A percentile compares a stretch with the other conserved stretches of the same genome.
Evolutionary conservation across 53 echinoderm and acorn worm species (phyloP).

Genomic region (Crossaster papposus): DNA sequence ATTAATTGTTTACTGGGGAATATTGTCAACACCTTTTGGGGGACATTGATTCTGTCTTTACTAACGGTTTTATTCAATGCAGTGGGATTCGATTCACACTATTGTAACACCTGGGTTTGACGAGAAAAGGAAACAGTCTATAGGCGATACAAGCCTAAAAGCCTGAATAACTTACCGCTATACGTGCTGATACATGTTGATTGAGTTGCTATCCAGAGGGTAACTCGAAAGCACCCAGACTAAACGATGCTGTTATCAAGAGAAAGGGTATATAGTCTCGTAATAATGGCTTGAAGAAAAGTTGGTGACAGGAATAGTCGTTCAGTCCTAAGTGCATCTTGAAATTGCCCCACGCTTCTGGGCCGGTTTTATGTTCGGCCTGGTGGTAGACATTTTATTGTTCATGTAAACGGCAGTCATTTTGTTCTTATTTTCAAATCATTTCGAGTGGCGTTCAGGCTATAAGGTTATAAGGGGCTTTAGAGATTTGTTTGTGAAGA

Average conservation of each 20-base stretch:
- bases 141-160: background rate
- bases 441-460: too few species aligned
- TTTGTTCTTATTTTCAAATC: background rate
- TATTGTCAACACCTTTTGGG: too few species aligned
- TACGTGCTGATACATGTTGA: background rate
- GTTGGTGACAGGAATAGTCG: background rate
- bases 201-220: background rate
- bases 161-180: conserved; percentile 2
- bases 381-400: background rate
- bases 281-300: background rate
- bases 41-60: background rate
- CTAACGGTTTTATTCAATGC: background rate
- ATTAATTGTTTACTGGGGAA: too few species aligned
- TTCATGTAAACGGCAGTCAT: background rate
- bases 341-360: background rate
- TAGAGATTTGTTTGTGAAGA: too few species aligned
- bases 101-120: background rate
- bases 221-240: background rate
- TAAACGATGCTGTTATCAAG: background rate
- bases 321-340: background rate
- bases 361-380: background rate
- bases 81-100: background rate
- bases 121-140: background rate
- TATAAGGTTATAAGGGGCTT: too few species aligned
- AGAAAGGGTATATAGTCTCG: background rate